Base-by-base conservation (phyloP, 2,888 invertebrate genomes). In the Pedicia rivosa region DNA sequence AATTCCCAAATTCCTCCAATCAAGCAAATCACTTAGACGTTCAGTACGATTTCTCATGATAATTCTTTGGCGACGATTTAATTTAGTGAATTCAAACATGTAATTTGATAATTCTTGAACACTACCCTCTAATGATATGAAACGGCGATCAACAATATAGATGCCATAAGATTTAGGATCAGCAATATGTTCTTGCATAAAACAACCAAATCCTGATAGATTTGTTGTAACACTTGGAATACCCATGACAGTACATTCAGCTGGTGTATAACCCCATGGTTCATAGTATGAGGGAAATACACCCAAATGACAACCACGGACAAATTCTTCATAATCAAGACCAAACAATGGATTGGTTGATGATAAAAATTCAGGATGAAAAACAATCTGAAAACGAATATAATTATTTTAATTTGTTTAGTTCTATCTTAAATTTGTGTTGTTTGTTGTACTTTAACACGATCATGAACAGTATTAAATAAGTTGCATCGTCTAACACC, bases 211-310 rank as follows among this genome's bases (percentile, higher is more conserved):
- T 27, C 91, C 91, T 31, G 95, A 95, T 4, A 99, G 65, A 58
- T 98, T 99, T 8, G 98, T 98, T 1, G 97, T 94, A 46, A 98
- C 74, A 51, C 91, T 94, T 0, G 98, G 98, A 49, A 98, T 97
- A 0, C 98, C 98, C 97, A 98, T 97, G n/a, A 99, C 95, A 0
- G 98, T 99, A 52, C 98, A 98, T 59, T 98, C 98, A 1, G 97
- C 98, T 1, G 97, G 97, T 0, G 97, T 98, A 60, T 97, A 98
- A 1, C 98, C 98, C 98, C 98, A 98, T 0, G 98, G 98, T 58
- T 99, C 98, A 59, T 99, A 99, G 62, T 99, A 99, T 1, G 95
- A 95, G 0, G 98, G 98, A 62, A 99, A 99, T 13, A 99, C 97
- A 1, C 98, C 98, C 47, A 99, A 66, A 63, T 98, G 98, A 50